phyloP scores from a whole-genome alignment of 2,888 invertebrate genomes.

The Acleris laterana region DNA sequence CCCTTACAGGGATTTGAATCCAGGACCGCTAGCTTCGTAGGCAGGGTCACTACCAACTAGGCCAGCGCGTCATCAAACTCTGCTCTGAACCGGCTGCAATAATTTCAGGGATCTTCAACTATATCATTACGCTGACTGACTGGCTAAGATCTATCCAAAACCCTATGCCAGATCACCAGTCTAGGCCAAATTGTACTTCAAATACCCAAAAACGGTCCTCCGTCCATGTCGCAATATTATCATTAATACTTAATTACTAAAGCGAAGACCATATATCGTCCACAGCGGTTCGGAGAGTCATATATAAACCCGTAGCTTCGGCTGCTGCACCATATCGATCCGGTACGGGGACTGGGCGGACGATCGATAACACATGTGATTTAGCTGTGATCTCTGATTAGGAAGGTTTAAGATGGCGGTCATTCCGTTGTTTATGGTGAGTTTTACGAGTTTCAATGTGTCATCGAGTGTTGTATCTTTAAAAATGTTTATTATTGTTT shows the following conservation, averaged over 20 bases:
- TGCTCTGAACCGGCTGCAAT: too few relatives aligned
- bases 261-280: conserved; percentile 32
- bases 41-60: too few relatives aligned
- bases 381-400: conserved; percentile 48
- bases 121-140: too few relatives aligned
- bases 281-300: background rate
- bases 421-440: conserved; percentile 44
- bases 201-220: conserved; percentile 20
- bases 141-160: background rate
- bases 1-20: too few relatives aligned
- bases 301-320: conserved; percentile 47
- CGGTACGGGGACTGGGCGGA: conserved; percentile 46
- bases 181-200: background rate
- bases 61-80: too few relatives aligned
- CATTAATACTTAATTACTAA: conserved; percentile 20
- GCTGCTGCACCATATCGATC: conserved; percentile 42
- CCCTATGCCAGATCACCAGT: background rate
- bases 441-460: conserved; percentile 4
- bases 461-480: too few relatives aligned
- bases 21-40: too few relatives aligned
- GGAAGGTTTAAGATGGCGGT: conserved; percentile 42
- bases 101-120: too few relatives aligned
- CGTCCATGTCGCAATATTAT: conserved; percentile 12
- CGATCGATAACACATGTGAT: conserved; percentile 53
- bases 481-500: too few relatives aligned